Evolutionary conservation across 1,140 invertebrate genomes (phyloP).

Genomic region (Colletes latitarsis): DNA sequence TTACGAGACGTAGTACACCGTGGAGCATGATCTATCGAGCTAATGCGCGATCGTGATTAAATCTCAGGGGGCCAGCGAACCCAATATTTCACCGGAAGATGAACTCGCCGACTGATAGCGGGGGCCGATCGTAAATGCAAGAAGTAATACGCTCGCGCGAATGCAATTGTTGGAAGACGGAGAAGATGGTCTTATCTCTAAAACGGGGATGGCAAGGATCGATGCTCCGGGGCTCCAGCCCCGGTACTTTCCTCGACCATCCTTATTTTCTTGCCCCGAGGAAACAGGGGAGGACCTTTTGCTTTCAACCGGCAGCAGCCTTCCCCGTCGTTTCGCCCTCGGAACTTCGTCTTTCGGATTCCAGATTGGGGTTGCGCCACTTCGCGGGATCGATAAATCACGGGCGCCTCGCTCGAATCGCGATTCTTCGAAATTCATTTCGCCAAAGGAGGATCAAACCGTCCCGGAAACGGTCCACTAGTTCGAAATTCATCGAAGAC

Average conservation of each 20-base stretch:
- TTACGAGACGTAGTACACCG: too few relatives aligned
- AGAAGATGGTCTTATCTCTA: conserved; percentile 58
- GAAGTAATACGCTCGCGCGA: conserved; percentile 38
- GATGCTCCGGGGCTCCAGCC: conserved; percentile 43
- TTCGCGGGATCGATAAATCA: conserved; percentile 40
- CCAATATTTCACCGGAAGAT: conserved; percentile 19
- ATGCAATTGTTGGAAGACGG: conserved; percentile 55
- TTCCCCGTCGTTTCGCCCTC: conserved; percentile 11
- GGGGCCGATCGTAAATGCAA: conserved; percentile 43
- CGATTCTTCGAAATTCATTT: conserved; percentile 30
- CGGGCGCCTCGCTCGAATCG: not conserved
- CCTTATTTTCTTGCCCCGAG: conserved; percentile 54
- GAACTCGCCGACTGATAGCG: conserved; percentile 1
- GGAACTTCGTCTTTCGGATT: conserved; percentile 20
- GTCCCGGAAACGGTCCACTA: not conserved
- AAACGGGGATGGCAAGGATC: conserved; percentile 62
- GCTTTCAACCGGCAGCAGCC: conserved; percentile 17
- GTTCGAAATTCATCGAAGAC: too few relatives aligned
- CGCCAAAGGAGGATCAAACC: not conserved
- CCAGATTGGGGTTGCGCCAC: conserved; percentile 27
- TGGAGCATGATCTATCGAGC: conserved; percentile 2
- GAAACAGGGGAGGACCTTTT: conserved; percentile 37
- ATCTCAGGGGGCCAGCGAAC: not conserved
- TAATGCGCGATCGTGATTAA: conserved; percentile 19
- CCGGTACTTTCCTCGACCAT: conserved; percentile 40